Evolutionary conservation across 2,888 invertebrate species (phyloP).

Genomic region (Trissolcus japonicus): DNA sequence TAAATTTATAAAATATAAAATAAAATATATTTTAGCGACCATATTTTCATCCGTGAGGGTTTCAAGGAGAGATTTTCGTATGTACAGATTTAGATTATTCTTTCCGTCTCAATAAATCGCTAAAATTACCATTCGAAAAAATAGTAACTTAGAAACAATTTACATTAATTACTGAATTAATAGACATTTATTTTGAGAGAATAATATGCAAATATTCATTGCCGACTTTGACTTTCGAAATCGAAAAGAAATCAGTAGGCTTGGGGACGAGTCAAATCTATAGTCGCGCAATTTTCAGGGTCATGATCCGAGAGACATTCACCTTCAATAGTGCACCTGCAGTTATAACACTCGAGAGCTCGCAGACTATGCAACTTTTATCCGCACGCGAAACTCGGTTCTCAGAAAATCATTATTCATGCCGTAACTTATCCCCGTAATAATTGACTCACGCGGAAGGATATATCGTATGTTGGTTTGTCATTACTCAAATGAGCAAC

Average conservation of each 20-base stretch:
- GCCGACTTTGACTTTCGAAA: conserved; percentile 23
- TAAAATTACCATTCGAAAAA: too few relatives aligned
- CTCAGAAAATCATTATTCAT: conserved; percentile 42
- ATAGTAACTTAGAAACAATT: too few relatives aligned
- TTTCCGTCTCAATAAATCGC: too few relatives aligned
- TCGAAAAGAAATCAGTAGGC: conserved; percentile 16
- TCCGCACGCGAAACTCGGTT: conserved; percentile 34
- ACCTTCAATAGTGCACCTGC: conserved; percentile 45
- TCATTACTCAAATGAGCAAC: conserved; percentile 51
- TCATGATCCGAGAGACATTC: conserved; percentile 47
- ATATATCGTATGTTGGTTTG: conserved; percentile 32
- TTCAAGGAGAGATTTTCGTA: too few relatives aligned
- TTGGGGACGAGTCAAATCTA: conserved; percentile 5
- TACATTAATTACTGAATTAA: too few relatives aligned
- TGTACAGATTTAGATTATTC: too few relatives aligned
- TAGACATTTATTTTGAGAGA: too few relatives aligned
- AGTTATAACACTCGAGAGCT: conserved; percentile 26
- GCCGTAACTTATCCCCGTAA: conserved; percentile 45
- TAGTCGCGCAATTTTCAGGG: conserved; percentile 35
- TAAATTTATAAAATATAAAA: too few relatives aligned
- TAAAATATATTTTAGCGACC: too few relatives aligned
- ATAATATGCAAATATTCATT: too few relatives aligned
- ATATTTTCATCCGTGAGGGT: too few relatives aligned
- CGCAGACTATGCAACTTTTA: conserved; percentile 38
- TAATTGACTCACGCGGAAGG: conserved; percentile 37